phyloP scores from a whole-genome alignment of 2,797 vertebrate genomes.

The Echiichthys vipera region DNA sequence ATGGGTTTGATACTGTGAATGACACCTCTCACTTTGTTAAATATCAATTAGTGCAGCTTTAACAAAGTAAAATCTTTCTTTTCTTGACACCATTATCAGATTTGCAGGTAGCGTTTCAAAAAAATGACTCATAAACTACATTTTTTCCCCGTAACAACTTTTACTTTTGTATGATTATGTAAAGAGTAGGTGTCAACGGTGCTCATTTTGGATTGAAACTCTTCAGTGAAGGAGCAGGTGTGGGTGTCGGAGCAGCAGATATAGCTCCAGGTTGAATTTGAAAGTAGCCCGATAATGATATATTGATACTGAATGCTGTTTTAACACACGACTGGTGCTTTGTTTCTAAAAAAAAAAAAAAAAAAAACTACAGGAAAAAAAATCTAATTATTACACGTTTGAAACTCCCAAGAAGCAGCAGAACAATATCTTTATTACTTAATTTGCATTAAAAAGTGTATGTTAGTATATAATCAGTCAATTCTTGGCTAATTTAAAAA shows the following conservation, averaged over 20 bases:
- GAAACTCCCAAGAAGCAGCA: conserved; percentile 46
- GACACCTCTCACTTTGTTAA: neutral
- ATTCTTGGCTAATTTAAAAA: conserved; percentile 49
- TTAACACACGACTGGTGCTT: conserved; percentile 73
- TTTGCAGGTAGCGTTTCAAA: neutral
- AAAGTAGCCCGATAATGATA: conserved; percentile 37
- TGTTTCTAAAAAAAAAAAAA: conserved; percentile 49
- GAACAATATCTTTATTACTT: conserved; percentile 43
- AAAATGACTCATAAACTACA: neutral
- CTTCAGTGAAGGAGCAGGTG: conserved; percentile 34
- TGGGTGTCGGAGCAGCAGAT: conserved; percentile 41
- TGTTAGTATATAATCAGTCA: conserved; percentile 48
- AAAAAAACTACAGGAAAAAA: neutral
- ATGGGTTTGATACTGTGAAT: neutral
- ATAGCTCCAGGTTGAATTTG: conserved; percentile 21
- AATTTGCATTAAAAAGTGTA: conserved; percentile 54
- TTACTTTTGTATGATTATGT: neutral
- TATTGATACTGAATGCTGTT: conserved; percentile 55
- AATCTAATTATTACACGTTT: neutral
- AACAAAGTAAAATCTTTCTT: neutral
- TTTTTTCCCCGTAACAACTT: neutral
- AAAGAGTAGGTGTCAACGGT: neutral
- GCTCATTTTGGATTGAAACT: conserved; percentile 37
- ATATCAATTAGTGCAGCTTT: conserved; percentile 21
- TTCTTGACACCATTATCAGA: neutral